Conservation (phyloP, 2,888 invertebrate genomes). For the Brenthis hecate region DNA sequence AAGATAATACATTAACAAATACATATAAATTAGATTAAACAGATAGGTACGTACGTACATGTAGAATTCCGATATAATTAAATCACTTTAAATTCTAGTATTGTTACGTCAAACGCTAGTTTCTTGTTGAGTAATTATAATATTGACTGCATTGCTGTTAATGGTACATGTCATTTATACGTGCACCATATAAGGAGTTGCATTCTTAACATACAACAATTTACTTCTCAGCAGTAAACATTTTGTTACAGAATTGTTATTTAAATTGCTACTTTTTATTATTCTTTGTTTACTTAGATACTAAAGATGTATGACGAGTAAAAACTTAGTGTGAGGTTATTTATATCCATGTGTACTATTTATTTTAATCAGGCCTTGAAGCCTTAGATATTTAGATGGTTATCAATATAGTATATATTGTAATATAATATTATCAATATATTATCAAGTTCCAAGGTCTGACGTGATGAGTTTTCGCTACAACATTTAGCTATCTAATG, state of each 20-base stretch:
- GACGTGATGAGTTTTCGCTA: neutral
- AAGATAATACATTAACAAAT: slow-evolving; percentile 13
- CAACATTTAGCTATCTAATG: slow-evolving; percentile 11
- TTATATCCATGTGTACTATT: neutral
- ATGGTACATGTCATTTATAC: neutral
- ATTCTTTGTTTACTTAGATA: too few species aligned
- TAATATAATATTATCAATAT: too few species aligned
- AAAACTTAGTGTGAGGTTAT: neutral
- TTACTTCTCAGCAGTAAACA: too few species aligned
- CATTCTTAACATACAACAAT: too few species aligned
- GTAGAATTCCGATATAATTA: slow-evolving; percentile 5
- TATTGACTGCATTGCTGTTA: neutral
- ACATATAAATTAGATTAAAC: neutral
- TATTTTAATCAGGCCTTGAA: slow-evolving; percentile 15
- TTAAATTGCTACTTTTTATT: too few species aligned
- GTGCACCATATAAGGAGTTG: neutral
- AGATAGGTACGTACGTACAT: slow-evolving; percentile 3
- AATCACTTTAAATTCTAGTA: slow-evolving; percentile 15
- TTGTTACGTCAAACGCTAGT: neutral
- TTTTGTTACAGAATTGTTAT: too few species aligned
- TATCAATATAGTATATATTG: slow-evolving; percentile 6
- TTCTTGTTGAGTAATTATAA: slow-evolving; percentile 13
- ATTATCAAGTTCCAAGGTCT: slow-evolving; percentile 26
- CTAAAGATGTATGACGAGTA: too few species aligned
- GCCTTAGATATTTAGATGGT: slow-evolving; percentile 11